Evolutionary conservation across 1,140 invertebrate species (phyloP), one percentile per base, ranked within the genome.

Genomic region (Dendrolimus kikuchii): DNA sequence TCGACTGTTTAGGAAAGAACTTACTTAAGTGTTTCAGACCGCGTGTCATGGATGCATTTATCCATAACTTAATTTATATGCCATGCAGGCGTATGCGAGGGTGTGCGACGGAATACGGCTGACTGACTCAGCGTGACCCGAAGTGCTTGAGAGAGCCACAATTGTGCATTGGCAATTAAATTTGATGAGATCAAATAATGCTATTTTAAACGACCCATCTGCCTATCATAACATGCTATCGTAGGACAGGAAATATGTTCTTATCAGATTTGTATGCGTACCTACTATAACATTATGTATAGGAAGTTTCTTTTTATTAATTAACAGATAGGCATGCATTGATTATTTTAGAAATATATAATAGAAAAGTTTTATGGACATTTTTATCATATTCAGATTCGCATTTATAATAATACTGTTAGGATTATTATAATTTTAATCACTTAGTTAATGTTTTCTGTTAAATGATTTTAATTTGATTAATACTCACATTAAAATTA

Each of bases 91-190:
- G 38, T 38, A 5, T 45, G 43, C n/a, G 44, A 38, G 44, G 37
- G 49, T 50, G 9, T 23, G 40, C 39, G 38, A 9, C 40, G 10
- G 56, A 51, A 53, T 43, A 57, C 42, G 42, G 46, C 40, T 49
- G 51, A 44, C 60, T 77, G 70, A 81, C 53, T 81, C 76, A 81
- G 57, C 68, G 49, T 74, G 71, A 77, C 74, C 73, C 66, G 59
- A 64, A 57, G 61, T 71, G 72, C 76, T 77, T 57, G 68, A 79
- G 77, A 68, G 64, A 55, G 54, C 42, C 64, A 68, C 73, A 79
- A 77, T 79, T 79, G 77, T 81, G 67, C 68, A 79, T 75, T 71
- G 73, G 72, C 68, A 81, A 85, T 85, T 82, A 81, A 82, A 77
- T 75, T 76, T 75, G 73, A 81, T 79, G 68, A 82, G 77, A 81